Evolutionary conservation across 2,888 invertebrate species (phyloP).

Genomic region (Anaspis maculata): DNA sequence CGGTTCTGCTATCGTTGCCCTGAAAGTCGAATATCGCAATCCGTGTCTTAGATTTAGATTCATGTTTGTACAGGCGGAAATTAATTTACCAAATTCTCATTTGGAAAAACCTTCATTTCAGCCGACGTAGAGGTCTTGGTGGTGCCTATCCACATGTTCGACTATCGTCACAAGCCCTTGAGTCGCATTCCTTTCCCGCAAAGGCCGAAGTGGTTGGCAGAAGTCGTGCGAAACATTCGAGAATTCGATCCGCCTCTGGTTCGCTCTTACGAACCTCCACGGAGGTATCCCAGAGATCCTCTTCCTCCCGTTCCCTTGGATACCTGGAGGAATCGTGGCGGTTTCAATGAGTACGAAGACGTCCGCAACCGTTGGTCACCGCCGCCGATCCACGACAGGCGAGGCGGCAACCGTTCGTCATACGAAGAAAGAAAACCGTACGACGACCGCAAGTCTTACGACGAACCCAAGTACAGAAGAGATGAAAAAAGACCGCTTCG

Average conservation of each 20-base stretch:
- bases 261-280: constrained; percentile 21
- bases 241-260: constrained; percentile 34
- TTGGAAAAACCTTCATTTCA: constrained; percentile 22
- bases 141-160: constrained; percentile 59
- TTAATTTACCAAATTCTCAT: too few relatives aligned
- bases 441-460: constrained; percentile 1
- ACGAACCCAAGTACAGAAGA: too few relatives aligned
- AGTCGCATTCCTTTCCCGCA: constrained; percentile 40
- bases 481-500: too few relatives aligned
- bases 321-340: constrained; percentile 11
- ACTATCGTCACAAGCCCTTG: constrained; percentile 57
- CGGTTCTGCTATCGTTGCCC: too few relatives aligned
- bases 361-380: too few relatives aligned
- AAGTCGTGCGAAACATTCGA: constrained; percentile 31
- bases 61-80: too few relatives aligned
- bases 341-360: too few relatives aligned
- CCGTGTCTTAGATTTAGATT: too few relatives aligned
- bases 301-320: constrained; percentile 10
- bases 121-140: constrained; percentile 44
- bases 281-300: too few relatives aligned
- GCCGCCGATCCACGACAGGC: too few relatives aligned
- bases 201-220: constrained; percentile 36
- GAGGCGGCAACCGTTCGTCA: too few relatives aligned
- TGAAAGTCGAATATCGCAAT: too few relatives aligned
- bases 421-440: constrained; percentile 5